These are phyloP conservation scores for Podarcis cretensis DNA, from an alignment of 2,113 vertebrate genomes.

Conservation along the genomic window DNA sequence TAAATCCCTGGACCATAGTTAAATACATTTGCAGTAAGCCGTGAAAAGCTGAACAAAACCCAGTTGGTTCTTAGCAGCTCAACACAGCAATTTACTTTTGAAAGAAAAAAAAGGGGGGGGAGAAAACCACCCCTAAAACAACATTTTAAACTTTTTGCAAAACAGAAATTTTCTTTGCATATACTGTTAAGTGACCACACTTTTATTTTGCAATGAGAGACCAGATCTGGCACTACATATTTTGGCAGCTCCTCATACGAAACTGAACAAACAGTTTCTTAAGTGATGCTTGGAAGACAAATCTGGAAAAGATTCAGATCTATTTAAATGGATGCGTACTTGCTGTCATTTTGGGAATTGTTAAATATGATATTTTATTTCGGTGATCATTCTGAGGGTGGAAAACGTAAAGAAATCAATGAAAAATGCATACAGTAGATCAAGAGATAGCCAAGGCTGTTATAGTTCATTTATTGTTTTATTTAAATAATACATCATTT, in stretches of 20 bases:
- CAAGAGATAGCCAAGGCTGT: not conserved
- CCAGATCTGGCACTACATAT: constrained; percentile 78
- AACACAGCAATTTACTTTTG: constrained; percentile 53
- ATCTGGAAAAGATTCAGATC: constrained; percentile 82
- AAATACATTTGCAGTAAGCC: constrained; percentile 56
- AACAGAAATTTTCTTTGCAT: constrained; percentile 73
- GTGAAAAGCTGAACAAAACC: constrained; percentile 45
- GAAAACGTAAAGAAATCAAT: constrained; percentile 74
- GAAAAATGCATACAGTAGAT: constrained; percentile 66
- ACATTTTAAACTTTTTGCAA: constrained; percentile 70
- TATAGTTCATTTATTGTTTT: not conserved
- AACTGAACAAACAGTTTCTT: constrained; percentile 86
- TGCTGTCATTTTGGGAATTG: constrained; percentile 76
- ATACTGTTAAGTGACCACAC: constrained; percentile 82
- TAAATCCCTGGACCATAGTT: constrained; percentile 34
- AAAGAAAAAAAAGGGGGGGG: not conserved
- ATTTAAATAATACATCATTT: not conserved
- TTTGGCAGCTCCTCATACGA: constrained; percentile 82
- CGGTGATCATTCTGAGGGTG: constrained; percentile 68
- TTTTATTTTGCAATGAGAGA: constrained; percentile 83
- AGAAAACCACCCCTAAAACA: not conserved
- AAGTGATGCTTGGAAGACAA: constrained; percentile 81
- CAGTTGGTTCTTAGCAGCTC: constrained; percentile 38
- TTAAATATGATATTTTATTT: constrained; percentile 75
- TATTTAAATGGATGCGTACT: constrained; percentile 82